Base-by-base conservation (phyloP, 2,888 invertebrate species). In the Polymixis flavicincta region DNA sequence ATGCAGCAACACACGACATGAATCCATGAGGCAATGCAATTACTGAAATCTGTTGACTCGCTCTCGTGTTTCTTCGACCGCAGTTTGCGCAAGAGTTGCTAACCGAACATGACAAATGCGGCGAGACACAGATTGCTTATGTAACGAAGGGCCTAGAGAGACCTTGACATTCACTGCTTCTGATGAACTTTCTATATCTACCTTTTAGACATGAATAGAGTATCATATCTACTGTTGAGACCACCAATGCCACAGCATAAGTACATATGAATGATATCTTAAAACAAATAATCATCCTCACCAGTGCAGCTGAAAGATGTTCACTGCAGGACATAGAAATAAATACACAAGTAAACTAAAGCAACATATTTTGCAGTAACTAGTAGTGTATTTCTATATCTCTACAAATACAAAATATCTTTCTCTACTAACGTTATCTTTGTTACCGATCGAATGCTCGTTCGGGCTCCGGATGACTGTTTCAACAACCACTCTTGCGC, bases 401-500 rank as follows among this genome's bases (percentile, higher is more conserved):
- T 48, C 32, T 22, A 42, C 13, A n/a, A 37, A 67, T 19, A 28
- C 48, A 28, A 8, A 28, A 22, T 50, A 25, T 28, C 28, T 50
- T 55, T 45, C 32, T 19, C 32, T n/a, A 22, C 32, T 32, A 73
- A 57, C 55, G 0, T 59, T 42, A 68, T 54, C 48, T 48, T 64
- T 60, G 25, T 60, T 59, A 67, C 32, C 22, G 17, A 74, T 54
- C 54, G 65, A 59, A 32, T 52, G n/a, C 37, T 57, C 59, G 19
- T 48, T 45, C 54, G 19, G 54, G 42, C 28, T 71, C 48, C 55
- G 54, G 7, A 50, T 55, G 77, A 52, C 72, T 57, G 52, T 77
- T 77, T 45, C 45, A 65, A 57, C 60, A 68, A 22, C 50, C 63
- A 68, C 55, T 66, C 66, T 82, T 82, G 68, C 82, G 78, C 68